Evolutionary conservation across 64 coral and sea anemone genomes (phyloP).

Genomic region (Montipora sp.): DNA sequence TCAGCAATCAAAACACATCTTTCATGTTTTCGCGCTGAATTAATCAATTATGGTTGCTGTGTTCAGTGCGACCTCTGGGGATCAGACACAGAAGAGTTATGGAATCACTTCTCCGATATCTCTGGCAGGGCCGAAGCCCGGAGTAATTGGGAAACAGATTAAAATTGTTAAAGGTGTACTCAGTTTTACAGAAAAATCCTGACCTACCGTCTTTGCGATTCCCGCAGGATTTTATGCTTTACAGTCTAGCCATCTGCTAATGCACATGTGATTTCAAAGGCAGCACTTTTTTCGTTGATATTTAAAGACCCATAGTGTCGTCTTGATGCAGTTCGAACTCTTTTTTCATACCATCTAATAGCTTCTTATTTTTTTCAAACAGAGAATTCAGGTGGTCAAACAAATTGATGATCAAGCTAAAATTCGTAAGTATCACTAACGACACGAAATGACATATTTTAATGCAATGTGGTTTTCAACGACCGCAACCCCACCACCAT

Average conservation of each 20-base stretch:
- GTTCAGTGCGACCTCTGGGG: conserved; percentile 35
- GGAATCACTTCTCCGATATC: conserved; percentile 96
- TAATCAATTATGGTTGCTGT: not conserved
- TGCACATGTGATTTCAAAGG: too few species aligned
- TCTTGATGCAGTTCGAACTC: too few species aligned
- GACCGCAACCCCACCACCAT: too few species aligned
- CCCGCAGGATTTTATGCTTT: too few species aligned
- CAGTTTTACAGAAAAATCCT: too few species aligned
- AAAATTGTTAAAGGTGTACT: too few species aligned
- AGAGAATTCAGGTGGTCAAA: conserved; percentile 69
- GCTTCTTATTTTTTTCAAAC: not conserved
- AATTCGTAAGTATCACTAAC: conserved; percentile 44
- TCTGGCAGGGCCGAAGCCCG: conserved; percentile 78
- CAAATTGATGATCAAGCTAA: conserved; percentile 73
- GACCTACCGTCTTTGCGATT: too few species aligned
- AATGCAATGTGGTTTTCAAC: not conserved
- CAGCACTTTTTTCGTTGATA: too few species aligned
- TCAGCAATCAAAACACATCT: not conserved
- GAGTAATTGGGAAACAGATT: conserved; percentile 20
- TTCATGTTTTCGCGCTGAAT: not conserved
- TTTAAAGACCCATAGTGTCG: too few species aligned
- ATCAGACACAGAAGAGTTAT: conserved; percentile 71
- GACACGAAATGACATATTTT: not conserved
- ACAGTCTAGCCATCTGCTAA: too few species aligned
- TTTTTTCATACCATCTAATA: not conserved